Conservation (phyloP, 2,797 vertebrate genomes). For the Sarcophilus harrisii region DNA sequence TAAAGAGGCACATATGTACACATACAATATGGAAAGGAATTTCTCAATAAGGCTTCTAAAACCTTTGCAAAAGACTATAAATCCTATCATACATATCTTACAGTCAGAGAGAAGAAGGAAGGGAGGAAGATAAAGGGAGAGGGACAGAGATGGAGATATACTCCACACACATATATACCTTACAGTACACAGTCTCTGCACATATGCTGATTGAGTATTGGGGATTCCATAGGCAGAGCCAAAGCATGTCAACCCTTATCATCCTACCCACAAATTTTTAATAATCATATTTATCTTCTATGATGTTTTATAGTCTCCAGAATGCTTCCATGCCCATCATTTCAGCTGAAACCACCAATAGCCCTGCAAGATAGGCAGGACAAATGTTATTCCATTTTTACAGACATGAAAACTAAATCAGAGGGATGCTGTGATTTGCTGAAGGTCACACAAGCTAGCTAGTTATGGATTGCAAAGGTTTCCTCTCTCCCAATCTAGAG, state of each 20-base stretch:
- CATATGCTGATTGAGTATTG: not conserved
- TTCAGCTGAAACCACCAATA: conserved; percentile 23
- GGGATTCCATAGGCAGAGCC: not conserved
- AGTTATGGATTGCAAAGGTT: not conserved
- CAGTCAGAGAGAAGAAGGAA: too few species aligned
- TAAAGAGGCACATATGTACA: too few species aligned
- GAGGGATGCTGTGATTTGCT: not conserved
- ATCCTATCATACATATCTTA: too few species aligned
- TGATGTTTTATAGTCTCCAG: not conserved
- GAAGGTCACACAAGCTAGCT: not conserved
- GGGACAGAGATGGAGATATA: not conserved
- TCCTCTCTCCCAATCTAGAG: not conserved
- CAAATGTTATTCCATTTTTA: not conserved
- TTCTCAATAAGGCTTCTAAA: not conserved
- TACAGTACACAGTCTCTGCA: not conserved
- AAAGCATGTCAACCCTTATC: not conserved
- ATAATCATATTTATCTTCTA: not conserved
- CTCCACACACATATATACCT: not conserved
- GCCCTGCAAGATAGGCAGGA: not conserved
- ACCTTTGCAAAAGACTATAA: too few species aligned
- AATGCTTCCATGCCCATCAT: not conserved
- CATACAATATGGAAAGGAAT: not conserved
- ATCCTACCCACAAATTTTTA: not conserved
- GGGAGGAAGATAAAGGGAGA: too few species aligned
- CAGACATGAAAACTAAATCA: conserved; percentile 6